phyloP scores from a whole-genome alignment of 1,140 invertebrate species.

The Zaprionus africanus region DNA sequence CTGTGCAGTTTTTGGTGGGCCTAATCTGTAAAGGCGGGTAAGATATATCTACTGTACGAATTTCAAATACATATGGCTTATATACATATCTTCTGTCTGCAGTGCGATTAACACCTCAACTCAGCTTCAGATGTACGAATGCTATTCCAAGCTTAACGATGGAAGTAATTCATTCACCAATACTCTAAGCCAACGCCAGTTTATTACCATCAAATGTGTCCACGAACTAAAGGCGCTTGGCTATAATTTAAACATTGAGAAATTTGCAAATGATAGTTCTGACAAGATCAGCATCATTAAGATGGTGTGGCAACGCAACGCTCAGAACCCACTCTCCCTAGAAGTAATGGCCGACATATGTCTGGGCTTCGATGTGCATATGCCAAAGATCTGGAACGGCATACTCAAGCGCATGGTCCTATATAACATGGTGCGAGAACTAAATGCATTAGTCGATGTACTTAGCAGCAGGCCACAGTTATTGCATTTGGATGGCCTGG shows the following conservation, averaged over 20 bases:
- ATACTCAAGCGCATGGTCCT: slow-evolving; percentile 82
- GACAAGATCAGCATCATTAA: slow-evolving; percentile 82
- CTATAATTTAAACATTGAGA: slow-evolving; percentile 78
- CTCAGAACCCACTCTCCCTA: slow-evolving; percentile 74
- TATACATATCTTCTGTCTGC: not conserved
- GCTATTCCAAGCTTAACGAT: slow-evolving; percentile 78
- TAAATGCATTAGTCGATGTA: slow-evolving; percentile 77
- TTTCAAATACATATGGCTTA: not conserved
- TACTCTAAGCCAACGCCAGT: slow-evolving; percentile 72
- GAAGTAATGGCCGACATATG: slow-evolving; percentile 82
- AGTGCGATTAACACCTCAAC: slow-evolving; percentile 74
- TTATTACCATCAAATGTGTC: slow-evolving; percentile 81
- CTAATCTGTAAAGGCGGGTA: slow-evolving; percentile 76
- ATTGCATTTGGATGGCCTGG: slow-evolving; percentile 69
- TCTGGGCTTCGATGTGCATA: slow-evolving; percentile 76
- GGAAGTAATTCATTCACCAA: slow-evolving; percentile 72
- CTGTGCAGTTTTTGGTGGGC: slow-evolving; percentile 69
- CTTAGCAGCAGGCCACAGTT: slow-evolving; percentile 68
- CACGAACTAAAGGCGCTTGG: slow-evolving; percentile 78
- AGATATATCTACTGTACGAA: not conserved
- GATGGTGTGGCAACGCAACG: slow-evolving; percentile 79
- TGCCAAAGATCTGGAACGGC: slow-evolving; percentile 82
- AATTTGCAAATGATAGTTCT: slow-evolving; percentile 67
- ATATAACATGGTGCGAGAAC: slow-evolving; percentile 73
- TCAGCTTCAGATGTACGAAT: slow-evolving; percentile 82